Percentiles rank a stretch among this genome's conserved stretches.
Conservation (phyloP, 2,888 invertebrate genomes). For the Allophyes oxyacanthae region DNA sequence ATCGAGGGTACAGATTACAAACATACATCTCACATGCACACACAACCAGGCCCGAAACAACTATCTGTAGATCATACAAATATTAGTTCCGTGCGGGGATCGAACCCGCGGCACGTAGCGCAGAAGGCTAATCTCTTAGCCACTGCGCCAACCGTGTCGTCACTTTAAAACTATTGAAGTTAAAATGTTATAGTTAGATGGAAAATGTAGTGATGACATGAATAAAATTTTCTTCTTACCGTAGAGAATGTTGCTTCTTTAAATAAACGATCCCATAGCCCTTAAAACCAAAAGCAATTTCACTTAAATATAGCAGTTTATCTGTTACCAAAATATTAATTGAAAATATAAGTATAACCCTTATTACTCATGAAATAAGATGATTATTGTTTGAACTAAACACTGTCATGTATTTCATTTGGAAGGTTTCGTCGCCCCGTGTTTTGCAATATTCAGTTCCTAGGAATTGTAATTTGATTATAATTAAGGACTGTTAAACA, state of each 20-base stretch:
- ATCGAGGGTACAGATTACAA: too few relatives aligned
- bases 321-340: constrained; percentile 31
- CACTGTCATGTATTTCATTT: constrained; percentile 8
- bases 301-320: constrained; percentile 26
- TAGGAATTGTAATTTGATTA: constrained; percentile 18
- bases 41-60: too few relatives aligned
- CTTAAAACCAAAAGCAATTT: constrained; percentile 42
- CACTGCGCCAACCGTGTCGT: too few relatives aligned
- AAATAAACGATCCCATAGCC: constrained; percentile 15
- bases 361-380: constrained; percentile 9
- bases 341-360: constrained; percentile 9
- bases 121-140: too few relatives aligned
- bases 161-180: too few relatives aligned
- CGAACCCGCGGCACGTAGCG: too few relatives aligned
- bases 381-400: constrained; percentile 6
- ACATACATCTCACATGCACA: too few relatives aligned
- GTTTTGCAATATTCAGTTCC: constrained; percentile 18
- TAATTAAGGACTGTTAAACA: constrained; percentile 22
- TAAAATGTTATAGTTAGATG: too few relatives aligned
- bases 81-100: too few relatives aligned
- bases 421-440: constrained; percentile 12
- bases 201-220: too few relatives aligned
- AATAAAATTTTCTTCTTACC: too few relatives aligned
- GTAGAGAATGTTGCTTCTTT: constrained; percentile 8
- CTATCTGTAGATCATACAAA: too few relatives aligned